These are phyloP conservation scores for Marmota monax DNA, from an alignment of 2,113 vertebrate species.

Conservation along the genomic window DNA sequence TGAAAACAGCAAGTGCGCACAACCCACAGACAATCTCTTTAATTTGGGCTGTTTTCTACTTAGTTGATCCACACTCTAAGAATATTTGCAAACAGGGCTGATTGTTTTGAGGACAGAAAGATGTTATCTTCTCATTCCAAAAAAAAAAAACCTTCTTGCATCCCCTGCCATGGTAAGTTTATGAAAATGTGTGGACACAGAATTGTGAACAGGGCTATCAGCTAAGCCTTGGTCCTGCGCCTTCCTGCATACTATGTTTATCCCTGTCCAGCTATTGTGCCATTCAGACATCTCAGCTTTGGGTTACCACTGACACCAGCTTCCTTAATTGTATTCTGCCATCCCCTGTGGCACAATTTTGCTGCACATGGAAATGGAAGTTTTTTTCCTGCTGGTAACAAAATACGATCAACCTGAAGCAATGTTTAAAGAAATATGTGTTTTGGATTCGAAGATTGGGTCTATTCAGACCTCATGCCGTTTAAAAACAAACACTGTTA, in stretches of 20 bases:
- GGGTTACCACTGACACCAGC: slow-evolving; percentile 11
- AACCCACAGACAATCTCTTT: slow-evolving; percentile 74
- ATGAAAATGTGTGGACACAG: neutral
- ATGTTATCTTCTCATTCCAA: slow-evolving; percentile 18
- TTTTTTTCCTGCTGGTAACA: slow-evolving; percentile 63
- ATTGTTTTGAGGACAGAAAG: slow-evolving; percentile 66
- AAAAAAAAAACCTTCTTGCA: neutral
- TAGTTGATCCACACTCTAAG: slow-evolving; percentile 67
- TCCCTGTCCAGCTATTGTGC: neutral
- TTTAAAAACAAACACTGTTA: slow-evolving; percentile 69
- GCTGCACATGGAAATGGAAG: slow-evolving; percentile 40
- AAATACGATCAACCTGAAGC: slow-evolving; percentile 69
- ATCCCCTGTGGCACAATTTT: neutral
- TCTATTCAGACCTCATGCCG: slow-evolving; percentile 67
- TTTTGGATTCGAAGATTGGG: slow-evolving; percentile 66
- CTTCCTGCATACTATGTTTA: neutral
- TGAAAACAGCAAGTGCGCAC: slow-evolving; percentile 78
- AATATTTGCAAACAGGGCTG: slow-evolving; percentile 63
- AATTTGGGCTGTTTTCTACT: slow-evolving; percentile 77
- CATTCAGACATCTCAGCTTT: slow-evolving; percentile 23
- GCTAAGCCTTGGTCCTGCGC: neutral
- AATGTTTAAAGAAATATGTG: slow-evolving; percentile 65
- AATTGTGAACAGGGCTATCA: neutral
- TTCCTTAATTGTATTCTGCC: slow-evolving; percentile 58
- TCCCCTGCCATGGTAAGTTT: neutral